These are phyloP conservation scores for Agonopterix alstromeriana DNA, from an alignment of 2,888 invertebrate genomes.

Conservation along the genomic window DNA sequence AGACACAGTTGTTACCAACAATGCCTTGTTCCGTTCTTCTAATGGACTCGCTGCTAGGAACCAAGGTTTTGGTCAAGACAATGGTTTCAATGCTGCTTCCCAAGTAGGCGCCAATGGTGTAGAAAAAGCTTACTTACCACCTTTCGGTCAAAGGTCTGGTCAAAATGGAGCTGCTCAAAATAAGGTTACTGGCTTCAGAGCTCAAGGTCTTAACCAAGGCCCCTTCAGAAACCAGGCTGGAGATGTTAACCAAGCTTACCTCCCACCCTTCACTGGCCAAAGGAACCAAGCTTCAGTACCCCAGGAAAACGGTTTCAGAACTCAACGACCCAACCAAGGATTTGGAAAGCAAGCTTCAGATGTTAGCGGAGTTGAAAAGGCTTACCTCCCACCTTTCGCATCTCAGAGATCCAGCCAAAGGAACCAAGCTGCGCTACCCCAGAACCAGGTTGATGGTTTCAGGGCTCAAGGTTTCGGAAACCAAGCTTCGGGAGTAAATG, in stretches of 20 bases:
- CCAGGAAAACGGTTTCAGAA: neutral
- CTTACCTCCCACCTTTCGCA: slow-evolving; percentile 5
- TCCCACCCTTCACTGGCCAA: slow-evolving; percentile 2
- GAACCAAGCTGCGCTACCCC: neutral
- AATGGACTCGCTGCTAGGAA: slow-evolving; percentile 4
- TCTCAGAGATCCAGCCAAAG: neutral
- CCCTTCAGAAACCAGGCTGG: slow-evolving; percentile 1
- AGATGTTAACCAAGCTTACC: slow-evolving; percentile 2
- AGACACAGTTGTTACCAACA: slow-evolving; percentile 42
- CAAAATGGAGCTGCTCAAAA: slow-evolving; percentile 1
- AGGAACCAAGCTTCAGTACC: neutral
- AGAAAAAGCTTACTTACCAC: slow-evolving; percentile 31
- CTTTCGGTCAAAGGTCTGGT: neutral
- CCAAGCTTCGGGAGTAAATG: neutral
- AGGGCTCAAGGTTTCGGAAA: neutral
- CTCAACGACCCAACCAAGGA: neutral
- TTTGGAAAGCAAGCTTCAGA: neutral
- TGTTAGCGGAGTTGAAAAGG: neutral
- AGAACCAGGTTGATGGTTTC: neutral
- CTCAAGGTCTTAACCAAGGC: slow-evolving; percentile 1
- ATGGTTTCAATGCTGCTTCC: neutral
- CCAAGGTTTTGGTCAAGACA: neutral
- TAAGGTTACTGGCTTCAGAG: neutral
- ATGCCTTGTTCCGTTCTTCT: slow-evolving; percentile 24
- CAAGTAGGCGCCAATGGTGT: slow-evolving; percentile 9